Evolutionary conservation across 2,113 vertebrate genomes (phyloP).

Genomic region (Leptodactylus fuscus): DNA sequence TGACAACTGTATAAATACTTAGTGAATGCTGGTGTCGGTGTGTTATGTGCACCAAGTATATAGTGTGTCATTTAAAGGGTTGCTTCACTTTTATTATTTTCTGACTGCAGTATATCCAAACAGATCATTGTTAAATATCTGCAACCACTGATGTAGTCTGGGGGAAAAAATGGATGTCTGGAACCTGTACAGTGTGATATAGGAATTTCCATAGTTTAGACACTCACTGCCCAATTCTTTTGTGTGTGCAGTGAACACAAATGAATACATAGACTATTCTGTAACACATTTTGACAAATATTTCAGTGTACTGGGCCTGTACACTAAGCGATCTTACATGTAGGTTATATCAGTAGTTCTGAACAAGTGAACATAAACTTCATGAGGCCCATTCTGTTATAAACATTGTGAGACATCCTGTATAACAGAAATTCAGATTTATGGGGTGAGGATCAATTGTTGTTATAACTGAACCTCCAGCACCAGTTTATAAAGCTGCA

Average conservation of each 20-base stretch:
- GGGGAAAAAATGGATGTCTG: too few species aligned
- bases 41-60: neutral
- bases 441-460: neutral
- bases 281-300: neutral
- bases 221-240: too few species aligned
- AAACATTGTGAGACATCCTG: neutral
- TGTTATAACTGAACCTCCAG: neutral
- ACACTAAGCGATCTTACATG: neutral
- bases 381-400: neutral
- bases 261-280: too few species aligned
- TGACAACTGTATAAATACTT: neutral
- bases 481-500: neutral
- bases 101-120: neutral
- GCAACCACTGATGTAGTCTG: neutral
- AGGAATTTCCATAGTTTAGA: too few species aligned
- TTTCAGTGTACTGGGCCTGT: neutral
- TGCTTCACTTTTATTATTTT: neutral
- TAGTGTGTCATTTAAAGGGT: neutral
- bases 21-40: neutral
- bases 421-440: neutral
- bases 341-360: neutral
- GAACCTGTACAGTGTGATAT: too few species aligned
- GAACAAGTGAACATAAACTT: neutral
- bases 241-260: too few species aligned
- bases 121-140: neutral